Conservation (phyloP, 2,797 vertebrate genomes). For the Benthosema pterotum region DNA sequence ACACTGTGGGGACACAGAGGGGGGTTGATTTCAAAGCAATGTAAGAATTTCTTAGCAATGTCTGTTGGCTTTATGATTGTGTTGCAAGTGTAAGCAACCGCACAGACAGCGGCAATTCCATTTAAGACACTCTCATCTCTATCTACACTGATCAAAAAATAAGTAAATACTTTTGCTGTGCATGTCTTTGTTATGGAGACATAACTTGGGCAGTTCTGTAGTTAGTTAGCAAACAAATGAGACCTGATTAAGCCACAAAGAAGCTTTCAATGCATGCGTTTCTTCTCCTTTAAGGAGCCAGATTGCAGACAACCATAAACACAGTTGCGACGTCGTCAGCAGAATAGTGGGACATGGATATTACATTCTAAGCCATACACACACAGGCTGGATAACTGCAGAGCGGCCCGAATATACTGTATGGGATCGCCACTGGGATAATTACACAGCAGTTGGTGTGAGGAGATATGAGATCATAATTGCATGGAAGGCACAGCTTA, state of each 20-base stretch:
- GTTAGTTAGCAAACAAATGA: no score
- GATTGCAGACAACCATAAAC: no score
- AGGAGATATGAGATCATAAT: constrained; percentile 44
- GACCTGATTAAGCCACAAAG: no score
- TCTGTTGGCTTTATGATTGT: constrained; percentile 38
- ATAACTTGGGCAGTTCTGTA: no score
- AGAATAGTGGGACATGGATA: background rate
- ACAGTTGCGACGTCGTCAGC: no score
- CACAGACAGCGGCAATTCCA: no score
- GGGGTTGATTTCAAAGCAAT: constrained; percentile 43
- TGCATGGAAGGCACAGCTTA: constrained; percentile 35
- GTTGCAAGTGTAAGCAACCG: constrained; percentile 22
- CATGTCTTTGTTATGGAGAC: no score
- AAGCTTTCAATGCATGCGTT: no score
- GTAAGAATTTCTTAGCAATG: constrained; percentile 36
- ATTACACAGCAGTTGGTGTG: constrained; percentile 41
- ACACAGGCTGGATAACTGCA: constrained; percentile 19
- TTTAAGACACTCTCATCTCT: no score
- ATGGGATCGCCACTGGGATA: constrained; percentile 37
- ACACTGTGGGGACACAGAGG: constrained; percentile 31
- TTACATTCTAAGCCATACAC: constrained; percentile 16
- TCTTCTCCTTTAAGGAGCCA: no score
- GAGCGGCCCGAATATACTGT: constrained; percentile 14
- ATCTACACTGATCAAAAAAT: no score
- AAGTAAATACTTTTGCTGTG: no score